Conservation (phyloP, 2,113 vertebrate species). For the Rhinoderma darwinii region DNA sequence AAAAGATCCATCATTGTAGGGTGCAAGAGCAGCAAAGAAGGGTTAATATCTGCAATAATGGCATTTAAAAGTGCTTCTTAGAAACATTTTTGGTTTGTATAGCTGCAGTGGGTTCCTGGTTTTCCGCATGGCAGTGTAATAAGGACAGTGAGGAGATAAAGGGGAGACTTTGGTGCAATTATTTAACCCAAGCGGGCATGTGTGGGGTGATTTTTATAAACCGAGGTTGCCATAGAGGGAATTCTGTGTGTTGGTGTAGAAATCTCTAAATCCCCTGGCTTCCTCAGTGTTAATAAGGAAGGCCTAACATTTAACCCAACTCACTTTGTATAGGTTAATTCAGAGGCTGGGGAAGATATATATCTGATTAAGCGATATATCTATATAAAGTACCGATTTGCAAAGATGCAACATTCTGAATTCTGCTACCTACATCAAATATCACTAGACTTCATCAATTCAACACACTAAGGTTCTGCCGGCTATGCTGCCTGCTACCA, state of each 20-base stretch:
- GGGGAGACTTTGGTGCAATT: conserved; percentile 48
- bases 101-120: conserved; percentile 47
- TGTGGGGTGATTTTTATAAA: conserved; percentile 16
- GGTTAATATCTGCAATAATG: conserved; percentile 47
- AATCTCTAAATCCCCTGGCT: background rate
- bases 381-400: conserved; percentile 19
- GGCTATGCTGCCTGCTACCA: background rate
- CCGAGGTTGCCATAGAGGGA: conserved; percentile 41
- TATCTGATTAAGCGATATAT: conserved; percentile 45
- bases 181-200: conserved; percentile 17
- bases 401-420: background rate
- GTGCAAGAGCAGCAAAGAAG: conserved; percentile 54
- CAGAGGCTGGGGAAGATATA: conserved; percentile 15
- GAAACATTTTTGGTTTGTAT: conserved; percentile 54
- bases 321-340: conserved; percentile 22
- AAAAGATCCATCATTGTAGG: conserved; percentile 32
- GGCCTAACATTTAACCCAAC: background rate
- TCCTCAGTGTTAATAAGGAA: conserved; percentile 26
- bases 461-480: background rate
- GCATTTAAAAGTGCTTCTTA: conserved; percentile 55
- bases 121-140: conserved; percentile 55
- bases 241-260: conserved; percentile 50
- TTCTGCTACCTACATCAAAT: background rate
- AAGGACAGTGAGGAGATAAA: background rate
- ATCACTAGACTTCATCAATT: background rate